Base-by-base conservation (phyloP, 1,140 invertebrate genomes). In the Papilio dardanus region DNA sequence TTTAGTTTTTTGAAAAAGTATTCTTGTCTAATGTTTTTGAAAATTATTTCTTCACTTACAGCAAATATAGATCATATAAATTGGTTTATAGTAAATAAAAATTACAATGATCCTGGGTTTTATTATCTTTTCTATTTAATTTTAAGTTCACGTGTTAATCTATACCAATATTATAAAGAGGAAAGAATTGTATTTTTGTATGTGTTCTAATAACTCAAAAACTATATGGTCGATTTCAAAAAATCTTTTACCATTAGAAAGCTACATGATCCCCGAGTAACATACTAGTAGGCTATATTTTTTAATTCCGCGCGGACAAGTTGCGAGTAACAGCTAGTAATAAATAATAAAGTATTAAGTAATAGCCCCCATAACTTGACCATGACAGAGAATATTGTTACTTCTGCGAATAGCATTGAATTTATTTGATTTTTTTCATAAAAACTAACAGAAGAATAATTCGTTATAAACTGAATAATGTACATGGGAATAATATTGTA, bases 11-110 rank as follows among this genome's bases (percentile, higher is more conserved):
- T 42, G 3, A 42, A 16, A 16, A 42, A 46, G 0, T 46, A n/a
- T 46, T 46, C 7, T 46, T n/a, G 4, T 46, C 16, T 46, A 10
- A 6, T n/a, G 5, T 19, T n/a, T 28, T 28, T 28, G 4, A 14
- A 30, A 28, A 62, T 62, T 28, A 62, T 30, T 6, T 30, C 12
- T 28, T 62, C 3, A 30, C 54, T 62, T 21, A 28, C 54, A 28
- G 54, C 54, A 14, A 30, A 62, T 28, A 12, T 28, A 62, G 10
- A 54, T 54, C 3, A 19, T 6, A 54, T 54, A 21, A 28, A 28
- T 62, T 28, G 46, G n/a, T 50, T 19, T 19, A 50, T 50, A 50
- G n/a, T 50, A 62, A 28, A 62, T 21, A 21, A 62, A 62, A 62
- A 28, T 14, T 62, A 62, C 6, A 62, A 14, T 28, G 12, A 12